A percentile compares a stretch with the other conserved stretches of the same genome.
phyloP scores from a whole-genome alignment of 2,113 vertebrate species.

The Strigops habroptila region DNA sequence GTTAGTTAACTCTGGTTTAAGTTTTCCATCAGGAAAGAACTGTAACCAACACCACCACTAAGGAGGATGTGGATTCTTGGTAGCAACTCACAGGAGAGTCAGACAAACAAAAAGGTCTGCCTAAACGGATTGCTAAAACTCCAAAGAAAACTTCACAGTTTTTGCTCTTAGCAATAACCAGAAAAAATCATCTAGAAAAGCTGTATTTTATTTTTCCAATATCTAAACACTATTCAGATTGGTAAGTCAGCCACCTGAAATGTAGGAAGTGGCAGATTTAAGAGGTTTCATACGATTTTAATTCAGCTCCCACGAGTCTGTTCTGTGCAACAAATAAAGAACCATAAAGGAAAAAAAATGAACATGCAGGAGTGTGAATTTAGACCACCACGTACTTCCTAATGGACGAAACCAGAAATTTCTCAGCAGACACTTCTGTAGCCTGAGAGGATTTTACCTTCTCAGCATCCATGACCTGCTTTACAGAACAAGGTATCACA shows the following conservation, averaged over 20 bases:
- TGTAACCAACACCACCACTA: background rate
- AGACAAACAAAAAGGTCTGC: background rate
- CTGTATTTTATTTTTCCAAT: background rate
- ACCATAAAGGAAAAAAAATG: fast-evolving
- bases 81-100: background rate
- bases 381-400: background rate
- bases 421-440: background rate
- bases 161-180: background rate
- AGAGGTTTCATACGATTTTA: background rate
- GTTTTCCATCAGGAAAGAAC: constrained; percentile 4
- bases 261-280: background rate
- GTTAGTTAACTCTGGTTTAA: background rate
- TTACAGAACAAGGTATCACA: background rate
- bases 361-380: background rate
- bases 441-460: background rate
- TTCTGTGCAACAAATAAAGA: background rate
- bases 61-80: background rate
- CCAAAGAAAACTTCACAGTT: background rate
- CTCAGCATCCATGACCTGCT: background rate
- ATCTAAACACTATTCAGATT: background rate
- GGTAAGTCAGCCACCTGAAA: background rate
- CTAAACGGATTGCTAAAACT: background rate
- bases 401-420: background rate
- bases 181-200: background rate
- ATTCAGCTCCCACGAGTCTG: background rate